phyloP scores from a whole-genome alignment of 2,888 invertebrate genomes.

The Melipona beecheii region DNA sequence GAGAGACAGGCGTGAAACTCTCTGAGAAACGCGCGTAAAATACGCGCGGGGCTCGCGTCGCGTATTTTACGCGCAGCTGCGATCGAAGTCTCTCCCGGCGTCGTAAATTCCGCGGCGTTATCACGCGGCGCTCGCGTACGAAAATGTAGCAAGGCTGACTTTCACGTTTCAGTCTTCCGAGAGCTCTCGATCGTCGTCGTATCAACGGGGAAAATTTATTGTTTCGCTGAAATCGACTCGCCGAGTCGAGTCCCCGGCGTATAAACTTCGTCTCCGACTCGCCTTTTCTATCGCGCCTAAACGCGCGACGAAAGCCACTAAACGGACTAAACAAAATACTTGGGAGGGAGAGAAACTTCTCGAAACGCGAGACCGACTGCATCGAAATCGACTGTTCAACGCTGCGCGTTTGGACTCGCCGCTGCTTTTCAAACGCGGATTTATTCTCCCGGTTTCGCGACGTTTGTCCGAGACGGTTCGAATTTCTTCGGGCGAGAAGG shows the following conservation, averaged over 20 bases:
- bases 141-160: conserved; percentile 37
- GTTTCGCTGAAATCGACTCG: conserved; percentile 19
- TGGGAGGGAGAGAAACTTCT: not conserved
- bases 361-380: not conserved
- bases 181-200: conserved; percentile 26
- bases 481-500: not conserved
- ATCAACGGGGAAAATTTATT: conserved; percentile 28
- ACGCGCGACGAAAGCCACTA: not conserved
- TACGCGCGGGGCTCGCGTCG: not conserved
- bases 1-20: conserved; percentile 16
- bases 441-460: too few relatives aligned
- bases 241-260: not conserved
- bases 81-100: not conserved
- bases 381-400: not conserved
- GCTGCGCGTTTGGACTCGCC: too few relatives aligned
- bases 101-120: conserved; percentile 39
- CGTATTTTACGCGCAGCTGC: too few relatives aligned
- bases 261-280: not conserved
- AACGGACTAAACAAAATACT: not conserved
- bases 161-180: conserved; percentile 40
- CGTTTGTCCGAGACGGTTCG: not conserved
- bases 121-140: conserved; percentile 24
- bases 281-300: not conserved
- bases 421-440: not conserved
- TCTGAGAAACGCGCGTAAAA: conserved; percentile 13